phyloP scores from a whole-genome alignment of 2,797 vertebrate species.

The Notoglanidium macrostoma region DNA sequence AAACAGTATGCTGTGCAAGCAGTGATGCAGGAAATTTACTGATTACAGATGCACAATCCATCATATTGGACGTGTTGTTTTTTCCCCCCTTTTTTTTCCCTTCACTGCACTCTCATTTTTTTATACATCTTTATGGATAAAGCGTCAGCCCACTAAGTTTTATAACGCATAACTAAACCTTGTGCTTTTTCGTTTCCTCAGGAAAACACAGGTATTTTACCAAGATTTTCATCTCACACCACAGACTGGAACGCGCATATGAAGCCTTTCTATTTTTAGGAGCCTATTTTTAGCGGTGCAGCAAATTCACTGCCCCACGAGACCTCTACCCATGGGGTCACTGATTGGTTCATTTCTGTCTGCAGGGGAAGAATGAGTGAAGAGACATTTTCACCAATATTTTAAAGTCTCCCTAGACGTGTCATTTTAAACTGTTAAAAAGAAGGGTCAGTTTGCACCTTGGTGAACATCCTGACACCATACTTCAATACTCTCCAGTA shows the following conservation, averaged over 20 bases:
- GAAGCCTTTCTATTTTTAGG: constrained; percentile 51
- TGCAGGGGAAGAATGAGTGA: constrained; percentile 28
- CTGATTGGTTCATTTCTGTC: constrained; percentile 46
- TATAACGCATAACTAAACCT: not conserved
- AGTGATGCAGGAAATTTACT: constrained; percentile 1
- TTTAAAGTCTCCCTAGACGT: not conserved
- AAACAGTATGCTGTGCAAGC: constrained; percentile 17
- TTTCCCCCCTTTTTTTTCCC: too few relatives aligned
- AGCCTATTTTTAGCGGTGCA: constrained; percentile 46
- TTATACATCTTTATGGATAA: not conserved
- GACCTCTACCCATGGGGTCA: constrained; percentile 20
- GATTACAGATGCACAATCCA: constrained; percentile 28
- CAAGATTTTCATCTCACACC: constrained; percentile 27
- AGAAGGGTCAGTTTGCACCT: not conserved
- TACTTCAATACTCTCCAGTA: too few relatives aligned
- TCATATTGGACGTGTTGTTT: constrained; percentile 5
- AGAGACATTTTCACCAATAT: not conserved
- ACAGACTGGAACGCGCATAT: constrained; percentile 39
- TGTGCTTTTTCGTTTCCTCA: not conserved
- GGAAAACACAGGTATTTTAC: not conserved
- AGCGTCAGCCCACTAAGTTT: not conserved
- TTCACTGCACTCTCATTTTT: not conserved
- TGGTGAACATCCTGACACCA: not conserved
- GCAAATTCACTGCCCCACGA: constrained; percentile 36
- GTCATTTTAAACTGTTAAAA: not conserved